Evolutionary conservation across 2,888 invertebrate genomes (phyloP).

Genomic region (Pollenia angustigena): DNA sequence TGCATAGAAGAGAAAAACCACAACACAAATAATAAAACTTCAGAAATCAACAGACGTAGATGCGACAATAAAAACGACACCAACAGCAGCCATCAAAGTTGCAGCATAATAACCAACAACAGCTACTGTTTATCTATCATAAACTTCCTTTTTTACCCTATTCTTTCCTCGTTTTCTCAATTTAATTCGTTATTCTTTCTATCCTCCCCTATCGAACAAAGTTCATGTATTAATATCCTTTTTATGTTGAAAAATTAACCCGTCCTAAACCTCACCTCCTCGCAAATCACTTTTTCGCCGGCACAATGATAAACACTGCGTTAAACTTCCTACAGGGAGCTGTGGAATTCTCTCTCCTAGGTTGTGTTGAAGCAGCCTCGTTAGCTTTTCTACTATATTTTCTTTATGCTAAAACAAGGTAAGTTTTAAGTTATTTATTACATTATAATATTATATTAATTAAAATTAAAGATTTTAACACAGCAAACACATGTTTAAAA

Average conservation of each 20-base stretch:
- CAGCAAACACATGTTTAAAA: too few species aligned
- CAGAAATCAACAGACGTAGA: slow-evolving; percentile 9
- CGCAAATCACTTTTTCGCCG: not conserved
- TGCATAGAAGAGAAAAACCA: slow-evolving; percentile 39
- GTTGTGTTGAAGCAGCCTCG: slow-evolving; percentile 82
- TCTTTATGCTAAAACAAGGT: slow-evolving; percentile 83
- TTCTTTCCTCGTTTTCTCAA: not conserved
- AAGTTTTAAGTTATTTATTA: slow-evolving; percentile 59
- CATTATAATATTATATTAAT: not conserved
- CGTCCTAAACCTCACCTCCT: too few species aligned
- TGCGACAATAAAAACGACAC: slow-evolving; percentile 4
- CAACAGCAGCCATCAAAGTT: not conserved
- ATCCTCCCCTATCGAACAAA: slow-evolving; percentile 3
- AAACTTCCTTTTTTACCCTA: slow-evolving; percentile 11
- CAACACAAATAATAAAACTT: slow-evolving; percentile 24
- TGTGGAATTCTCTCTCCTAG: slow-evolving; percentile 79
- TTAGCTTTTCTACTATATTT: slow-evolving; percentile 82
- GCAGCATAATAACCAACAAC: slow-evolving; percentile 25
- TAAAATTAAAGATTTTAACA: not conserved
- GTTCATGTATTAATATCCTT: slow-evolving; percentile 43
- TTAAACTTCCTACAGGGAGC: slow-evolving; percentile 80
- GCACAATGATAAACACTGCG: slow-evolving; percentile 78
- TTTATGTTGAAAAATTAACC: not conserved
- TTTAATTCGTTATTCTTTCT: not conserved
- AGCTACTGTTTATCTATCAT: slow-evolving; percentile 28